Evolutionary conservation across 64 coral and sea anemone species (phyloP), one percentile per base, ranked within the genome.

Genomic region (Dendrophyllia cribrosa): DNA sequence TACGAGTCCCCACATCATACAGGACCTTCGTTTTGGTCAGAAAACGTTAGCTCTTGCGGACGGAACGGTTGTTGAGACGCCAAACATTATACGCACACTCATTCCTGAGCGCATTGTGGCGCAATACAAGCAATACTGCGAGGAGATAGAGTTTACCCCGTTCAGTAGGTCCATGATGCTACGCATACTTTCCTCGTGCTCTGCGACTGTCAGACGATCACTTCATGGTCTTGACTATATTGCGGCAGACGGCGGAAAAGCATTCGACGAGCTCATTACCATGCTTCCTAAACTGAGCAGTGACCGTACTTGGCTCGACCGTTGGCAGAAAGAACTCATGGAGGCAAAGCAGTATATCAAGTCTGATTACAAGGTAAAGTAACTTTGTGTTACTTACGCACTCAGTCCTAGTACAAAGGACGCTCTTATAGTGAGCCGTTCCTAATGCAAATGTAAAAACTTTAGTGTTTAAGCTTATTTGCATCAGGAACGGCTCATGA

Each of bases 1-100:
- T 9, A 89, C 87, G 5, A 77, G 73, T 62, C 46, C 87, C 8
- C 87, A 77, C 60, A n/a, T 89, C 15, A 61, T 89, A 43, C 87
- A 76, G 48, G 49, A 76, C 48, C 74, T 76, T 10, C 74, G 47
- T 51, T 76, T 76, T 76, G 74, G 74, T 4, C 47, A 76, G 74
- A 76, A 55, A 51, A 51, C 47, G 46, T 51, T 76, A 20, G 16
- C 17, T 49, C 47, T 76, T 21, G 47, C 74, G 14, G 48, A 51
- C 48, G 74, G 74, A 21, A 51, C 47, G 19, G 74, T 75, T 52
- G 15, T 76, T 49, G 74, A 76, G 49, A 76, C 74, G 11, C 49
- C 74, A 22, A 76, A 51, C 20, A 51, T 76, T 51, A 76, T 76
- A 51, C 74, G 46, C 8, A 52, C 19, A 51, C 47, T 76, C 46